These are phyloP conservation scores for Protodeltote pygarga DNA, from an alignment of 2,888 invertebrate species.

Conservation along the genomic window DNA sequence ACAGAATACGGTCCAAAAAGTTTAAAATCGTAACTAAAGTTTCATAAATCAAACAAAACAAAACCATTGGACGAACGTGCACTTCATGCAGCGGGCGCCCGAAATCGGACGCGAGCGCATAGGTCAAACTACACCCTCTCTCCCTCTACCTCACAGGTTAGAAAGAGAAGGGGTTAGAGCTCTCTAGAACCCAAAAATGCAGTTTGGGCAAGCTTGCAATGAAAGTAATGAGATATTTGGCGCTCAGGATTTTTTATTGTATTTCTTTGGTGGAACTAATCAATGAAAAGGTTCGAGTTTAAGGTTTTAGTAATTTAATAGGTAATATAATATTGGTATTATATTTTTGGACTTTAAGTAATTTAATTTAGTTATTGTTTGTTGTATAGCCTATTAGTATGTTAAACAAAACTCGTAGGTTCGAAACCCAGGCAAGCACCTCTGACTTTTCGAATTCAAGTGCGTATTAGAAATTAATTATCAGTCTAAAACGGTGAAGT, in stretches of 20 bases:
- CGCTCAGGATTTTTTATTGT: constrained; percentile 27
- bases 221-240: constrained; percentile 44
- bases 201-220: constrained; percentile 45
- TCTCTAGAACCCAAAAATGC: constrained; percentile 57
- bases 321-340: too few relatives aligned
- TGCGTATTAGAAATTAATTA: too few relatives aligned
- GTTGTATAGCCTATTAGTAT: too few relatives aligned
- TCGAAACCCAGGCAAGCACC: too few relatives aligned
- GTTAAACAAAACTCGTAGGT: too few relatives aligned
- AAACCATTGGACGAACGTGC: constrained; percentile 20
- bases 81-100: constrained; percentile 43
- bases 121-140: constrained; percentile 60
- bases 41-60: constrained; percentile 45
- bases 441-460: too few relatives aligned
- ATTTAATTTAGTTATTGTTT: too few relatives aligned
- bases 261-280: constrained; percentile 34
- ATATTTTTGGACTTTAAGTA: too few relatives aligned
- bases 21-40: constrained; percentile 25
- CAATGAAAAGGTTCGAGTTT: constrained; percentile 8
- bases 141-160: constrained; percentile 41
- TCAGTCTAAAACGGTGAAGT: too few relatives aligned
- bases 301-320: constrained; percentile 15
- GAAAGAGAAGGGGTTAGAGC: constrained; percentile 61
- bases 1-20: neutral
- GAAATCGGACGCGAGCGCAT: constrained; percentile 63